Conservation (phyloP, 2,113 vertebrate genomes). For the Patagioenas fasciata region DNA sequence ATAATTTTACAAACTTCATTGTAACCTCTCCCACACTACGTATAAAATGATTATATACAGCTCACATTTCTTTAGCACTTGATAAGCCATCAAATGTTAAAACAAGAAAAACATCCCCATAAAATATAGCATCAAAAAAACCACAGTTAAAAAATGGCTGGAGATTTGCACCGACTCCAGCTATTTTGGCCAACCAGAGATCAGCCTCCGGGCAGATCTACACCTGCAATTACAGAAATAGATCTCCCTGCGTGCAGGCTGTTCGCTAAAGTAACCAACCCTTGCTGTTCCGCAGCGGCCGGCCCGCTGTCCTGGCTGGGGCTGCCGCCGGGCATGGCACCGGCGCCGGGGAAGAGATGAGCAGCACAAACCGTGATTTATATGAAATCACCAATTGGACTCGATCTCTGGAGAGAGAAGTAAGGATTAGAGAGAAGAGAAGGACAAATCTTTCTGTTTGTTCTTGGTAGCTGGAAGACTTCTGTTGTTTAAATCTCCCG, state of each 20-base stretch:
- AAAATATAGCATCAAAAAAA: not conserved
- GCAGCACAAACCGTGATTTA: slow-evolving; percentile 38
- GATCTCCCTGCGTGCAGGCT: not conserved
- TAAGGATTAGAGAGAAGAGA: slow-evolving; percentile 29
- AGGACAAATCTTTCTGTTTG: slow-evolving; percentile 60
- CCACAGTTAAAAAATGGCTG: not conserved
- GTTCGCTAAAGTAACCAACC: not conserved
- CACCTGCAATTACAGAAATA: not conserved
- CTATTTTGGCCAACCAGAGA: not conserved
- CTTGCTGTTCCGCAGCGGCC: not conserved
- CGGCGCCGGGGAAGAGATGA: not conserved
- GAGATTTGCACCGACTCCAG: not conserved
- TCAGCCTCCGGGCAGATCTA: not conserved
- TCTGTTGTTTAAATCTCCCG: slow-evolving; percentile 31
- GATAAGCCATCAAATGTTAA: not conserved
- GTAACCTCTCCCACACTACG: not conserved
- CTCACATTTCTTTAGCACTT: not conserved
- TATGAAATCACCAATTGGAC: slow-evolving; percentile 61
- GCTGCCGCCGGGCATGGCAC: not conserved
- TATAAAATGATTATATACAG: not conserved
- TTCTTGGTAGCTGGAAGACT: slow-evolving; percentile 52
- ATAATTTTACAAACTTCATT: not conserved
- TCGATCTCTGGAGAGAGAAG: slow-evolving; percentile 25
- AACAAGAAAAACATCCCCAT: not conserved
- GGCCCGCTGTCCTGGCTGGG: not conserved